A percentile compares a stretch with the other conserved stretches of the same genome.
phyloP scores from a whole-genome alignment of 2,888 invertebrate genomes.

The Chirona hameri region DNA sequence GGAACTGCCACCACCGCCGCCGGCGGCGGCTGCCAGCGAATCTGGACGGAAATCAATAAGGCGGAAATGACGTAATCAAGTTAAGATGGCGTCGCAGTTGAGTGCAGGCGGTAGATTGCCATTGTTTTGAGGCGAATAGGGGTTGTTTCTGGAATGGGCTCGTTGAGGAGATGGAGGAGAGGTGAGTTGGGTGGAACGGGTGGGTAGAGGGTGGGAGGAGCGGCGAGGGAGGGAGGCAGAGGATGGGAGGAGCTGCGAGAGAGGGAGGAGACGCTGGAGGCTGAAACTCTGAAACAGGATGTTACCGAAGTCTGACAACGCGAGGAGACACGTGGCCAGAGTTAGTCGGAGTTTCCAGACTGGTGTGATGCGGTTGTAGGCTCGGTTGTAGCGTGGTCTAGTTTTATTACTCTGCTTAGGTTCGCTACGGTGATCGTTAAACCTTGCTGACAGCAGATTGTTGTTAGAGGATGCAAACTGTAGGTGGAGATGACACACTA shows the following conservation, averaged over 20 bases:
- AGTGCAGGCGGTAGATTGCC: conserved; percentile 1
- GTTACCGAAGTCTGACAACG: too few species aligned
- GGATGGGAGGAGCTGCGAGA: neutral
- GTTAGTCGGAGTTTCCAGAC: too few species aligned
- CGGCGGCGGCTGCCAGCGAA: neutral
- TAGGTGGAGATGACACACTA: too few species aligned
- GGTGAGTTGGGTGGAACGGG: too few species aligned
- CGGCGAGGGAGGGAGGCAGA: neutral
- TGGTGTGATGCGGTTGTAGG: too few species aligned
- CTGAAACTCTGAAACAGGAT: too few species aligned
- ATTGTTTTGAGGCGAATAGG: conserved; percentile 11
- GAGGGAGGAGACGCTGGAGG: neutral
- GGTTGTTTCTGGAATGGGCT: conserved; percentile 13
- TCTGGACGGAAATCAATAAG: conserved; percentile 7
- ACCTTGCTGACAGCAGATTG: too few species aligned
- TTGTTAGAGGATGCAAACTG: too few species aligned
- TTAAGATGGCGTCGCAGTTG: conserved; percentile 23
- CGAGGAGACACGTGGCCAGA: too few species aligned
- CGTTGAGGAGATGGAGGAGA: conserved; percentile 3
- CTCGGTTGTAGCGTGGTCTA: too few species aligned
- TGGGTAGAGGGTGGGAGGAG: neutral
- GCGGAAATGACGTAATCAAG: conserved; percentile 28
- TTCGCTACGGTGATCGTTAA: too few species aligned
- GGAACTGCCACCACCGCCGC: neutral
- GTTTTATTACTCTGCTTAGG: too few species aligned